Conservation (phyloP, 1,140 invertebrate species). For the fruit fly (Drosophila melanogaster) region DNA sequence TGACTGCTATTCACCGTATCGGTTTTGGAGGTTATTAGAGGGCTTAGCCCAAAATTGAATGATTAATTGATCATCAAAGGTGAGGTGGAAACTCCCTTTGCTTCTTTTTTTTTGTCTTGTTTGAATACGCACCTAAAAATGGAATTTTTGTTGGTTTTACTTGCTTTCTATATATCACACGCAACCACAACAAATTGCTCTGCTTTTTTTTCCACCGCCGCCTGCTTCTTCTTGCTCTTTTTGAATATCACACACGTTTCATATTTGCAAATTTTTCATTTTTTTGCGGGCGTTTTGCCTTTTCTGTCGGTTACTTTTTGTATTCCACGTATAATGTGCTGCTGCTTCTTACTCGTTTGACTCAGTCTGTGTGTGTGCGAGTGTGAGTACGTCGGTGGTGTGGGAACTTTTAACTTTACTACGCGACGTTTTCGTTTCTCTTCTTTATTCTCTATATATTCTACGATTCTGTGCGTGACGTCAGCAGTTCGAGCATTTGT, state of each 20-base stretch:
- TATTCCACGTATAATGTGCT: constrained; percentile 40
- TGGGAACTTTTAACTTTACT: constrained; percentile 50
- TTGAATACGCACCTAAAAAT: constrained; percentile 37
- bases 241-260: constrained; percentile 81
- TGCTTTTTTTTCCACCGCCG: constrained; percentile 27
- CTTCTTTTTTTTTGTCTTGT: too few relatives aligned
- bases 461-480: constrained; percentile 59
- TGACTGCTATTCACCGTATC: constrained; percentile 7
- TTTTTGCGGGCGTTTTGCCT: constrained; percentile 39
- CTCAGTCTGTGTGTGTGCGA: constrained; percentile 25
- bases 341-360: constrained; percentile 28
- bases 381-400: constrained; percentile 10
- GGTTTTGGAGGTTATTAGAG: constrained; percentile 60
- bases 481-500: constrained; percentile 67
- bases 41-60: constrained; percentile 42
- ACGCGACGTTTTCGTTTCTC: constrained; percentile 23
- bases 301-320: constrained; percentile 27
- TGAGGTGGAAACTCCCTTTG: neutral
- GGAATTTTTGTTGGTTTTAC: constrained; percentile 40
- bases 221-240: constrained; percentile 56
- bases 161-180: constrained; percentile 46
- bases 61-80: constrained; percentile 62
- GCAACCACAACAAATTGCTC: constrained; percentile 40
- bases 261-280: constrained; percentile 63
- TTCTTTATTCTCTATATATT: constrained; percentile 32